A percentile compares a stretch with the other conserved stretches of the same genome.
Evolutionary conservation across 2,888 invertebrate genomes (phyloP).

Genomic region (Aradus depressus): DNA sequence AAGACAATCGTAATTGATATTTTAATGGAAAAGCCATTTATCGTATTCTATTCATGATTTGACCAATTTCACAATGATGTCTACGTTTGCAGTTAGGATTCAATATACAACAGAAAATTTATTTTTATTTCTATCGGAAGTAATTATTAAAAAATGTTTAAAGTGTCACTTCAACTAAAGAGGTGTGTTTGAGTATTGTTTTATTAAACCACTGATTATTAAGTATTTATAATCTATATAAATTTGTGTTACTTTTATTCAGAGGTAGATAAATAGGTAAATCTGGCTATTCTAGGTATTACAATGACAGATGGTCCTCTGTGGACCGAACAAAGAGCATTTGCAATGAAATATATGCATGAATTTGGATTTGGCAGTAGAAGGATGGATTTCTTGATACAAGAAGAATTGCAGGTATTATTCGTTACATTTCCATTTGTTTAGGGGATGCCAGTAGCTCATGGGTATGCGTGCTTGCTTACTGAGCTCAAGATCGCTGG

Average conservation of each 20-base stretch:
- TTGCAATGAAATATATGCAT: constrained; percentile 44
- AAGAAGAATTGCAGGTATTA: constrained; percentile 42
- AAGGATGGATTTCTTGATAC: constrained; percentile 44
- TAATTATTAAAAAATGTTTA: background rate
- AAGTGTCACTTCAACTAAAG: background rate
- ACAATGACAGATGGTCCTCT: constrained; percentile 47
- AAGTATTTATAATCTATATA: background rate
- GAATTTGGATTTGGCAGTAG: constrained; percentile 46
- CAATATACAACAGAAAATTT: too few relatives aligned
- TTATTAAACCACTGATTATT: background rate
- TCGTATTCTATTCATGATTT: too few relatives aligned
- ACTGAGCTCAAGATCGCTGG: too few relatives aligned
- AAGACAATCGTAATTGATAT: too few relatives aligned
- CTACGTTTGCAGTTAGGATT: too few relatives aligned
- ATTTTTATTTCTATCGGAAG: constrained; percentile 7
- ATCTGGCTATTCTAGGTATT: constrained; percentile 41
- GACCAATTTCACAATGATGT: too few relatives aligned
- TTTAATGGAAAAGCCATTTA: too few relatives aligned
- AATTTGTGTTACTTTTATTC: background rate
- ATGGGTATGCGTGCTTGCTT: too few relatives aligned
- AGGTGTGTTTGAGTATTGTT: too few relatives aligned
- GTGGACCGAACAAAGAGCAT: constrained; percentile 47
- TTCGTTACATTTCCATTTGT: background rate
- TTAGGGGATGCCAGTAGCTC: constrained; percentile 1
- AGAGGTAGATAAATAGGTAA: too few relatives aligned